Percentiles rank a stretch among this genome's conserved stretches.
These are phyloP conservation scores for Cecidostiba fungosa DNA, from an alignment of 2,888 invertebrate genomes.

Conservation along the genomic window DNA sequence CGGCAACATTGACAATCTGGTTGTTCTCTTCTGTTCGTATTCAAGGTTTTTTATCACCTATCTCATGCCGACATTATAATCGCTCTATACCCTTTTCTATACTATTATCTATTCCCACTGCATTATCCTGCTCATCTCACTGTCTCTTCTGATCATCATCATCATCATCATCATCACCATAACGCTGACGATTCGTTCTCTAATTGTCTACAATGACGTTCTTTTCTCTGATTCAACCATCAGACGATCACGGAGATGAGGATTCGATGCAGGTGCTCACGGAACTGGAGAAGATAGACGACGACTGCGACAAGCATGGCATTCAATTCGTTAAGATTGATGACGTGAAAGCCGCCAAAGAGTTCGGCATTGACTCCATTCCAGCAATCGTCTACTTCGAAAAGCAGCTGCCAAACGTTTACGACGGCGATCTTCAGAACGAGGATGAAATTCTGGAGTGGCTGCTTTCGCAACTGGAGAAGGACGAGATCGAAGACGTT, in stretches of 20 bases:
- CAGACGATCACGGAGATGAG: conserved; percentile 94
- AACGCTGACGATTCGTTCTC: neutral
- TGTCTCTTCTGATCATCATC: neutral
- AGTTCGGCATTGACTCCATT: conserved; percentile 91
- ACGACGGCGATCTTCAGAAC: conserved; percentile 94
- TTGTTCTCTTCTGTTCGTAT: conserved; percentile 94
- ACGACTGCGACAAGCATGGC: conserved; percentile 95
- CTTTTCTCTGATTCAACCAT: neutral
- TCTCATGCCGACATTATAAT: conserved; percentile 34
- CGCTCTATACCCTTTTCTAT: neutral
- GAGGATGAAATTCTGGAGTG: conserved; percentile 94
- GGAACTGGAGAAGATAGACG: conserved; percentile 95
- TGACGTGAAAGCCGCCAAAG: conserved; percentile 90
- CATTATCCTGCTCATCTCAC: neutral
- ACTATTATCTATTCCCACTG: neutral
- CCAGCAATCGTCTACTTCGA: conserved; percentile 96
- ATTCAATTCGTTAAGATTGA: conserved; percentile 97
- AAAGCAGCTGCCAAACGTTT: conserved; percentile 95
- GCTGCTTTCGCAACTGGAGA: conserved; percentile 92
- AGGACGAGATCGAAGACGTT: conserved; percentile 96
- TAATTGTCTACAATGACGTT: neutral
- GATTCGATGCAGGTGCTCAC: conserved; percentile 92
- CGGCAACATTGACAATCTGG: conserved; percentile 93
- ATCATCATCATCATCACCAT: neutral
- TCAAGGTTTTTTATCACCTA: conserved; percentile 63